Evolutionary conservation across 1,140 invertebrate species (phyloP), one percentile per base, ranked within the genome.

Genomic region (Eupristina koningsbergeri): DNA sequence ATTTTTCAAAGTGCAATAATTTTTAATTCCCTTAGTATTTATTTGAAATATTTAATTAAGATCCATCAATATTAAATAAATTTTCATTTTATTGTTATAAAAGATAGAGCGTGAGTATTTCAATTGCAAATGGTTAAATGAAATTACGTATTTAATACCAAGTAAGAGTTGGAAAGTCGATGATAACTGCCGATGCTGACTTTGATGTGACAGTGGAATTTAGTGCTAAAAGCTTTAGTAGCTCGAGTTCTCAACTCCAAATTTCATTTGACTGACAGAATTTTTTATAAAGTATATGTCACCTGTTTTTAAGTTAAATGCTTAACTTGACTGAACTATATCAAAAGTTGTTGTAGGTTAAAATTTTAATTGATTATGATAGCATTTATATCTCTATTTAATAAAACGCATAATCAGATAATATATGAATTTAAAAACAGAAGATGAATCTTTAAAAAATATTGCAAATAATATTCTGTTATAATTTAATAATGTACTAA

Each of bases 151-250:
- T 67, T 67, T 22, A 67, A 17, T 67, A 36, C 31, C 17, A 17
- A 19, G 29, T 67, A 67, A 19, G 31, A 67, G 64, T 67, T 36
- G 34, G 31, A 19, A 67, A 34, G 64, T 67, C 34, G 34, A 67
- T 67, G 31, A 1, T 67, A 67, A 67, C 31, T 67, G 64, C 64
- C 64, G 29, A 34, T 39, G 31, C 31, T 67, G 64, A 67, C 64
- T 67, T 36, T 36, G 64, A 67, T 36, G 64, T 67, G 64, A 67
- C 31, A 67, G 31, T 67, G 64, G 29, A 67, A 67, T 36, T 31
- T 64, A 64, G 15, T 29, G 31, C n/a, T 64, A 64, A 64, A 64
- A 64, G 31, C 61, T 8, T 64, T 64, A 29, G 31, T 11, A 31
- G 13, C 31, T 2, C 34, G 13, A 64, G 31, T 29, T 31, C 29